phyloP scores from a whole-genome alignment of 2,797 vertebrate species.

The Siniperca undulata region DNA sequence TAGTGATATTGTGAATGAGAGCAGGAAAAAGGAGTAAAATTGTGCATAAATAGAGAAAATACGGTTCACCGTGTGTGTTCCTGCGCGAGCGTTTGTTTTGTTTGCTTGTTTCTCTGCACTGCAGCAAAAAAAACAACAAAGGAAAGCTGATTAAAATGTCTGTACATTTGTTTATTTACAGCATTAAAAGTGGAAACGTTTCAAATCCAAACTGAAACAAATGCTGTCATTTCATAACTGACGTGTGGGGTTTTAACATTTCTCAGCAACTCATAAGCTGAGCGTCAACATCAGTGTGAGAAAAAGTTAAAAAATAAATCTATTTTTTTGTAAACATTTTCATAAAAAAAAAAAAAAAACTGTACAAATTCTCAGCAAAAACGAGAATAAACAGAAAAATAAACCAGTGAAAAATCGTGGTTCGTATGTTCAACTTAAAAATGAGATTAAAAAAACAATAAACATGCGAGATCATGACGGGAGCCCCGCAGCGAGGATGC shows the following conservation, averaged over 20 bases:
- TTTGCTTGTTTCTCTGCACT: background rate
- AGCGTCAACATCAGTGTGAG: background rate
- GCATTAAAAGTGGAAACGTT: constrained; percentile 46
- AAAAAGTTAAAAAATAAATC: background rate
- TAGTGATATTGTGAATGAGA: too few relatives aligned
- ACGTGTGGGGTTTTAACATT: background rate
- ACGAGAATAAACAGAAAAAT: constrained; percentile 37
- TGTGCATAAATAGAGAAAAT: too few relatives aligned
- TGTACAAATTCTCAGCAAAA: constrained; percentile 66
- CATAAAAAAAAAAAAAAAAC: constrained; percentile 6
- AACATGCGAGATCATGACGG: constrained; percentile 58
- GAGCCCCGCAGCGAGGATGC: constrained; percentile 89
- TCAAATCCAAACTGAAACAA: constrained; percentile 42
- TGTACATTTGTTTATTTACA: constrained; percentile 76
- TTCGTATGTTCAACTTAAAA: background rate
- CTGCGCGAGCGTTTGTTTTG: background rate
- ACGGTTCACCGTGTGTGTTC: too few relatives aligned
- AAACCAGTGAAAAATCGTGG: background rate
- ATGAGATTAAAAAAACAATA: background rate
- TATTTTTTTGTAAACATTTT: background rate
- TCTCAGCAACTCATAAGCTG: background rate
- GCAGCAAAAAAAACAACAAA: background rate
- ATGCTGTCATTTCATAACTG: background rate
- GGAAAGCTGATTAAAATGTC: constrained; percentile 38
- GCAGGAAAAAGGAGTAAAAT: too few relatives aligned